These are phyloP conservation scores for Yponomeuta sedellus DNA, from an alignment of 2,888 invertebrate genomes.

Conservation along the genomic window DNA sequence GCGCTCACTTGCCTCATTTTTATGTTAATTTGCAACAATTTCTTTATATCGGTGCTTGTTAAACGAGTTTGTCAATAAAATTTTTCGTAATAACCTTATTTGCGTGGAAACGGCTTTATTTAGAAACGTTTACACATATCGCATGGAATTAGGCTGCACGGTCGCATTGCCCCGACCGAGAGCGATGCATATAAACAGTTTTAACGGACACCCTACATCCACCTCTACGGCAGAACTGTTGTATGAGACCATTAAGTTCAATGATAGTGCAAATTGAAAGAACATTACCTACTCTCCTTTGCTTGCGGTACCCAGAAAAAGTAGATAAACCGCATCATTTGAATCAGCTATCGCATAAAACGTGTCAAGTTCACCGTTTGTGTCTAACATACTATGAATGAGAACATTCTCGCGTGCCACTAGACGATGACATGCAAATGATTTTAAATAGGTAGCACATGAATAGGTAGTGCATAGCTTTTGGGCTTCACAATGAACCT, in stretches of 20 bases:
- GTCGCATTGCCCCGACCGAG: not conserved
- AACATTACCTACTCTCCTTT: slow-evolving; percentile 13
- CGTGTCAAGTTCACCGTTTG: not conserved
- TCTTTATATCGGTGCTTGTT: not conserved
- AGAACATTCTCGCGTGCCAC: not conserved
- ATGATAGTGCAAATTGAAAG: slow-evolving; percentile 16
- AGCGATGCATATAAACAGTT: slow-evolving; percentile 14
- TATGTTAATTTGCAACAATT: slow-evolving; percentile 1
- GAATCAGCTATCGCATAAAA: not conserved
- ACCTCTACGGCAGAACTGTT: slow-evolving; percentile 4
- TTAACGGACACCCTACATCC: slow-evolving; percentile 14
- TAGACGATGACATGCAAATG: not conserved
- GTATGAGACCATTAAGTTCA: slow-evolving; percentile 10
- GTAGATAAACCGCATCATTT: not conserved
- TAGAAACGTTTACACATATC: not conserved
- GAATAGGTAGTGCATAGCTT: no score
- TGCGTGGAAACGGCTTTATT: not conserved
- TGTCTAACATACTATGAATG: not conserved
- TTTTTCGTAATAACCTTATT: not conserved
- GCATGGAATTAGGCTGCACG: not conserved
- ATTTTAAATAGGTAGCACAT: not conserved
- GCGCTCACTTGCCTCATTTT: not conserved
- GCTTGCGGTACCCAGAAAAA: not conserved
- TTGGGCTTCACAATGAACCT: no score
- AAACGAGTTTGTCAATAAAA: not conserved